These are phyloP conservation scores for Tricholaema leucomelas DNA, from an alignment of 2,113 vertebrate genomes.

Conservation along the genomic window DNA sequence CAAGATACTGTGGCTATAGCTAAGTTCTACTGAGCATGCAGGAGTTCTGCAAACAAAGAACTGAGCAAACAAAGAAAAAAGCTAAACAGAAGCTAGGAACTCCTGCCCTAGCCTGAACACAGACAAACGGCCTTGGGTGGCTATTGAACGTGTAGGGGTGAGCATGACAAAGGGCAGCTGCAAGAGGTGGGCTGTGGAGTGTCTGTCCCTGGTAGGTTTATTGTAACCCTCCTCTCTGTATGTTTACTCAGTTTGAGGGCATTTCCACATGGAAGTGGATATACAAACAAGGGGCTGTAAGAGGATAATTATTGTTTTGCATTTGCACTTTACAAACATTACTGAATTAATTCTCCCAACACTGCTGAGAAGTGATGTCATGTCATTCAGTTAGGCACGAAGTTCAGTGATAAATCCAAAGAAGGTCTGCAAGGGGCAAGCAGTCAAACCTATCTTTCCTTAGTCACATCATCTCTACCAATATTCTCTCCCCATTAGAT, in stretches of 20 bases:
- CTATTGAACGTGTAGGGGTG: not conserved
- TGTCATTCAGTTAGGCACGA: not conserved
- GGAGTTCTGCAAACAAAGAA: constrained; percentile 44
- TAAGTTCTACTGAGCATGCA: constrained; percentile 17
- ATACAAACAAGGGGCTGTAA: not conserved
- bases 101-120: not conserved
- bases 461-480: not conserved
- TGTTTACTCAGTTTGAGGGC: not conserved
- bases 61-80: constrained; percentile 28
- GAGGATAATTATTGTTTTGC: constrained; percentile 23
- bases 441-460: not conserved
- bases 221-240: not conserved
- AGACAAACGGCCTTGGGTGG: not conserved
- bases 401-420: not conserved
- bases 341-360: not conserved
- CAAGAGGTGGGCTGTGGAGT: not conserved
- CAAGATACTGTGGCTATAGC: constrained; percentile 10
- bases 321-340: not conserved
- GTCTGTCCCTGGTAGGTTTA: not conserved
- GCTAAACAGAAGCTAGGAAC: not conserved
- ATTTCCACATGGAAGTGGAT: not conserved
- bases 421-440: not conserved
- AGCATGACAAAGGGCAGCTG: not conserved
- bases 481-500: not conserved
- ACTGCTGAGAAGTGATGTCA: not conserved